These are phyloP conservation scores for Latrodectus geometricus DNA, from an alignment of 1,140 invertebrate species.

Conservation along the genomic window DNA sequence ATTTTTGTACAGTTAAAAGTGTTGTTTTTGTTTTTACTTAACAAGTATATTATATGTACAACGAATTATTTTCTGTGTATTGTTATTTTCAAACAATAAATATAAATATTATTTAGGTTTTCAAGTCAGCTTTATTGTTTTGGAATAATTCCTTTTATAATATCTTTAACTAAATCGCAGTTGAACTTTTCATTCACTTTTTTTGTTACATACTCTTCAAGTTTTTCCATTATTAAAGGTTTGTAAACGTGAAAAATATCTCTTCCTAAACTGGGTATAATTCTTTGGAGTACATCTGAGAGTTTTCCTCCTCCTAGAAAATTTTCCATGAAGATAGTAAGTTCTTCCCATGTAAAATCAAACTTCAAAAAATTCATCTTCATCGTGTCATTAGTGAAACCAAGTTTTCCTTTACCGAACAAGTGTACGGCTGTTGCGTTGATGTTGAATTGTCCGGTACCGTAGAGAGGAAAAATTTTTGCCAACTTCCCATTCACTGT, in stretches of 20 bases:
- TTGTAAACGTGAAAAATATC: constrained; percentile 55
- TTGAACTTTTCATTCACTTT: constrained; percentile 53
- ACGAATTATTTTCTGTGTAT: too few species aligned
- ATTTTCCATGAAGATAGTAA: constrained; percentile 52
- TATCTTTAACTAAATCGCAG: constrained; percentile 35
- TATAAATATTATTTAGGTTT: too few species aligned
- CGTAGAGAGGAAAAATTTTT: constrained; percentile 55
- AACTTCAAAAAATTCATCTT: constrained; percentile 36
- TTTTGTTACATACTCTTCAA: constrained; percentile 28
- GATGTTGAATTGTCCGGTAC: constrained; percentile 43
- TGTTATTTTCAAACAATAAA: background rate
- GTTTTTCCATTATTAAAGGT: constrained; percentile 49
- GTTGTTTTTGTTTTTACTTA: too few species aligned
- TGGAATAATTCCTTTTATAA: constrained; percentile 50
- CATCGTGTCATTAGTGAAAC: constrained; percentile 32
- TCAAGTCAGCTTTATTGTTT: background rate
- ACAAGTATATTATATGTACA: too few species aligned
- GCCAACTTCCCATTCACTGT: constrained; percentile 32
- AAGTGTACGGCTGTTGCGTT: constrained; percentile 45
- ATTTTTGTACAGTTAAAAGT: too few species aligned
- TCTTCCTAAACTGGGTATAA: constrained; percentile 48
- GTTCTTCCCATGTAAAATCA: constrained; percentile 30
- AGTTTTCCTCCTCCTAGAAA: constrained; percentile 58
- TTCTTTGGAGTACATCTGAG: constrained; percentile 40
- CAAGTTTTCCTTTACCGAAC: constrained; percentile 36